These are phyloP conservation scores for Phymorhynchus buccinoides DNA, from an alignment of 1,140 invertebrate species.

Conservation along the genomic window DNA sequence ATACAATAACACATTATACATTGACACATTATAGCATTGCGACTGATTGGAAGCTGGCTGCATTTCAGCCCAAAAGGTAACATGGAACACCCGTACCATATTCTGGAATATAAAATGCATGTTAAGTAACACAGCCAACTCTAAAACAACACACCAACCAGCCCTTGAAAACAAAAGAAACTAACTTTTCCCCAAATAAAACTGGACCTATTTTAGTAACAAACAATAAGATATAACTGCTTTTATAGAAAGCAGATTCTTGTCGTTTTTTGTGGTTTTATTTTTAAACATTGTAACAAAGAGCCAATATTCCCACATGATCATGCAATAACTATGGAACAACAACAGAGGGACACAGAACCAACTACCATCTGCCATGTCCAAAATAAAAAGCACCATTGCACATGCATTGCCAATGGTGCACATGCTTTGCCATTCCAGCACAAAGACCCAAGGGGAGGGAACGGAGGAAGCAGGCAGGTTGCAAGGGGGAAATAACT, in stretches of 20 bases:
- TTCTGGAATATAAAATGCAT: not conserved
- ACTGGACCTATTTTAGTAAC: no score
- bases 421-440: constrained; percentile 19
- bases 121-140: not conserved
- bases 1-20: no score
- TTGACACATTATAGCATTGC: no score
- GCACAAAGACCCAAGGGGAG: constrained; percentile 22
- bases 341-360: not conserved
- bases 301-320: no score
- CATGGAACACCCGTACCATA: not conserved
- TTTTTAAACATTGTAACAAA: no score
- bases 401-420: constrained; percentile 29
- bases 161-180: no score
- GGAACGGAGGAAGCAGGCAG: constrained; percentile 32
- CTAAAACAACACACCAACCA: not conserved
- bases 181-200: no score
- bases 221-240: no score
- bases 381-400: constrained; percentile 18
- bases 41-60: not conserved
- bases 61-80: not conserved
- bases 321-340: not conserved
- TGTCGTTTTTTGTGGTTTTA: no score
- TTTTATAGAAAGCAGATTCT: no score
- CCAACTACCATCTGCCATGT: constrained; percentile 1
- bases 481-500: constrained; percentile 3